phyloP scores from a whole-genome alignment of 1,140 invertebrate genomes.

The Kradibia gibbosae region DNA sequence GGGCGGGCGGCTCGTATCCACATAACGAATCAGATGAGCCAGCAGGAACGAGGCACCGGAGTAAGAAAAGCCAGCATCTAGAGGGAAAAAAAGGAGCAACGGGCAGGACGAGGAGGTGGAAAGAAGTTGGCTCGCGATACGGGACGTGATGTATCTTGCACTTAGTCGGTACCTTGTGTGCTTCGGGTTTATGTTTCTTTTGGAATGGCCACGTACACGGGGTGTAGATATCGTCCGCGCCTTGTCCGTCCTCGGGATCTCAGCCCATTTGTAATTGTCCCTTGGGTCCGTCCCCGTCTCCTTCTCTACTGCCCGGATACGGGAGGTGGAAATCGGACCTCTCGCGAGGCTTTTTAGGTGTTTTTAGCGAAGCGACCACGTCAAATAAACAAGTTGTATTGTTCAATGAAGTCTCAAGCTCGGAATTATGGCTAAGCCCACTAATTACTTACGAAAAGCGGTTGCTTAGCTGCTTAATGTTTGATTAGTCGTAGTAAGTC shows the following conservation, averaged over 20 bases:
- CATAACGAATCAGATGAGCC: neutral
- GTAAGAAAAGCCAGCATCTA: neutral
- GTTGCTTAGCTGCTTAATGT: neutral
- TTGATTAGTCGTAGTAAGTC: no score
- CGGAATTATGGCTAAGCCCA: neutral
- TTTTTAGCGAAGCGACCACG: neutral
- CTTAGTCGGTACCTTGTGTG: constrained; percentile 63
- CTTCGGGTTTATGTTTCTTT: constrained; percentile 57
- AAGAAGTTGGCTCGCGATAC: constrained; percentile 56
- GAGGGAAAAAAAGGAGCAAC: constrained; percentile 34
- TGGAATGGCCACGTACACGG: constrained; percentile 52
- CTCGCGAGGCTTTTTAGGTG: neutral
- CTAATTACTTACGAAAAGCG: neutral
- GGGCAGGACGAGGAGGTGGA: neutral
- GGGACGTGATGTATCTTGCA: constrained; percentile 71
- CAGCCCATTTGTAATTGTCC: constrained; percentile 60
- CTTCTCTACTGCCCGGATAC: neutral
- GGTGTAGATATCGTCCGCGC: constrained; percentile 54
- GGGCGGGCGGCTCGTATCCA: neutral
- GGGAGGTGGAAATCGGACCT: constrained; percentile 54
- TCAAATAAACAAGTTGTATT: neutral
- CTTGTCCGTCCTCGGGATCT: constrained; percentile 55
- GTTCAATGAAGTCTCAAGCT: neutral
- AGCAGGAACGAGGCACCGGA: no score
- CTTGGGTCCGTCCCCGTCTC: neutral